Evolutionary conservation across 2,113 vertebrate genomes (phyloP), one percentile per base, ranked within the genome.

Genomic region (Planiliza haematocheilus): DNA sequence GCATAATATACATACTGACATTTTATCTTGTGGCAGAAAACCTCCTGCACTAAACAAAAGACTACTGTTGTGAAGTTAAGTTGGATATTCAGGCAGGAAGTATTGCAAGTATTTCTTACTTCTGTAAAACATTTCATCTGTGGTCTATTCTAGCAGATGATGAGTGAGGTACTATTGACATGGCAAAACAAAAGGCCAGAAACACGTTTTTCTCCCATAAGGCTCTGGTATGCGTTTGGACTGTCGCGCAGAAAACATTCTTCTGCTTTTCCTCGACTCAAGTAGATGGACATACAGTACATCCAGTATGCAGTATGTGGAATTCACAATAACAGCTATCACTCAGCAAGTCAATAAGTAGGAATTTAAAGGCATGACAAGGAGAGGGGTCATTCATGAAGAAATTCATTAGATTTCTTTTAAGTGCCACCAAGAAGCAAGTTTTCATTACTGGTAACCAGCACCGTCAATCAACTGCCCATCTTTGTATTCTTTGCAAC

Each of bases 161-260:
- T 14, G 14, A 64, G 3, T 58, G 73, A 86, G 61, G 59, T 70
- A 78, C 30, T 24, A 45, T 42, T n/a, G n/a, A 59, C 51, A 10
- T n/a, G 48, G 1, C 5, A 39, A 49, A 41, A 64, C 7, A 38
- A 74, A 53, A 39, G 17, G n/a, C 17, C 48, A 5, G 4, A 71
- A 66, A 63, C 42, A 50, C 10, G 24, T 6, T 17, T 24, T 9
- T 11, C 0, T 34, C 13, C 36, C 13, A 42, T 84, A 81, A 89
- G 82, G 68, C 82, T 67, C 57, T 69, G 66, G 70, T 30, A 42
- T 61, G 14, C 14, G 16, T 13, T 46, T 58, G 36, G 46, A 2
- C 37, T 21, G 34, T 43, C 0, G 7, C 21, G 73, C 72, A 72
- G 11, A 41, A 80, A 72, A 60, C 66, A 78, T 74, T 83, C 49